Evolutionary conservation across 1,140 invertebrate species (phyloP).

Genomic region (Drosophila kikkawai): DNA sequence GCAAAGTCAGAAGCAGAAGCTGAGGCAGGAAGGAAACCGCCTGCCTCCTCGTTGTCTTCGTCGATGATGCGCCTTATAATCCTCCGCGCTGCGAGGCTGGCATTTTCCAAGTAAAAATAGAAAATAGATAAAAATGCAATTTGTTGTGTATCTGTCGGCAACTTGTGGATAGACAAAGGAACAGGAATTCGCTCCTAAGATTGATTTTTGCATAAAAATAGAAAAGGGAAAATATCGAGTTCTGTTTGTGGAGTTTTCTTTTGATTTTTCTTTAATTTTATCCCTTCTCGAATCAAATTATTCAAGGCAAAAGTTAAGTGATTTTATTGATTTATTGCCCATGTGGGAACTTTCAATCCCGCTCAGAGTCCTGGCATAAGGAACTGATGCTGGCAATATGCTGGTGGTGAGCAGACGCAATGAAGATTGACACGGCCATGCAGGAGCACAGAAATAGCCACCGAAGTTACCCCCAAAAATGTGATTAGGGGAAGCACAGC

Average conservation of each 20-base stretch:
- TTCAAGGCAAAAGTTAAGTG: conserved; percentile 50
- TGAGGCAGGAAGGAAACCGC: conserved; percentile 75
- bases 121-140: conserved; percentile 78
- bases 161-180: conserved; percentile 80
- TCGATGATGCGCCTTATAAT: conserved; percentile 63
- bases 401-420: conserved; percentile 54
- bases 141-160: conserved; percentile 67
- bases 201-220: conserved; percentile 79
- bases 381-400: conserved; percentile 46
- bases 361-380: conserved; percentile 56
- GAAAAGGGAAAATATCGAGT: conserved; percentile 26
- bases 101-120: conserved; percentile 77
- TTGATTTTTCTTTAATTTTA: conserved; percentile 40
- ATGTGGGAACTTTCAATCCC: conserved; percentile 58
- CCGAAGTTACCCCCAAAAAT: conserved; percentile 34
- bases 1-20: conserved; percentile 1
- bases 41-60: conserved; percentile 3
- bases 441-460: conserved; percentile 58
- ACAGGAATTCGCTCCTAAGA: conserved; percentile 77
- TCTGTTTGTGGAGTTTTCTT: background rate
- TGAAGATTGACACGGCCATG: conserved; percentile 66
- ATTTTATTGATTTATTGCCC: conserved; percentile 46
- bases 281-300: conserved; percentile 41
- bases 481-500: conserved; percentile 20
- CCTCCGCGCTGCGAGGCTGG: conserved; percentile 62